A percentile compares a stretch with the other conserved stretches of the same genome.
Conservation (phyloP, 2,888 invertebrate genomes). For the Andrena hattorfiana region DNA sequence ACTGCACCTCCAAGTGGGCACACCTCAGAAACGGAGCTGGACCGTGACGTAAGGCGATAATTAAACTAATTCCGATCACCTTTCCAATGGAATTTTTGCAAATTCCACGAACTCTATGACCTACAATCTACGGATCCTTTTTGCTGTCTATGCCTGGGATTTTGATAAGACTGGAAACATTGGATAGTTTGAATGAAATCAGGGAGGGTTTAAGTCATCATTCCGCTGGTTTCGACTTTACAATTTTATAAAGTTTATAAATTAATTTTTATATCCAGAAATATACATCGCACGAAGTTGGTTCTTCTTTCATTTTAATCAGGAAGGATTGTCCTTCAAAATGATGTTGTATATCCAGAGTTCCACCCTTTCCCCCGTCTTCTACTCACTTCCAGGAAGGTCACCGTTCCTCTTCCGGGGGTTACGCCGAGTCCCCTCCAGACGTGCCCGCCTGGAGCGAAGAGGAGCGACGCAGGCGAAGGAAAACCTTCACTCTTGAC, state of each 20-base stretch:
- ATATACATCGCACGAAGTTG: no score
- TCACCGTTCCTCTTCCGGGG: conserved; percentile 81
- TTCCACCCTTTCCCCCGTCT: neutral
- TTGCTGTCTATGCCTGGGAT: no score
- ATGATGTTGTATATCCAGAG: no score
- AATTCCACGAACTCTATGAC: neutral
- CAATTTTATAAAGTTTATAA: no score
- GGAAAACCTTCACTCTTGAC: conserved; percentile 92
- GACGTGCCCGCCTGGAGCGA: conserved; percentile 86
- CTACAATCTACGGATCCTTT: neutral
- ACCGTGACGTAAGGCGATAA: conserved; percentile 76
- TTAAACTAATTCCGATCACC: conserved; percentile 27
- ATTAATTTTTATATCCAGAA: no score
- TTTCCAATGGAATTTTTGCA: neutral
- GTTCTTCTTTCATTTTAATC: no score
- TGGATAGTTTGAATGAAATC: no score
- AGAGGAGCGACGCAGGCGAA: conserved; percentile 90
- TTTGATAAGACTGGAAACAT: no score
- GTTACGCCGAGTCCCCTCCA: conserved; percentile 83
- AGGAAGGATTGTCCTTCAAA: no score
- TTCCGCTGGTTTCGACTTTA: no score
- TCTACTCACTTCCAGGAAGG: conserved; percentile 70
- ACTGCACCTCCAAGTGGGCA: conserved; percentile 75
- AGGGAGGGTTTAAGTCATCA: no score
- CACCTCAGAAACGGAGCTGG: conserved; percentile 78